phyloP scores from a whole-genome alignment of 2,888 invertebrate species.

The Brachyptera risi region DNA sequence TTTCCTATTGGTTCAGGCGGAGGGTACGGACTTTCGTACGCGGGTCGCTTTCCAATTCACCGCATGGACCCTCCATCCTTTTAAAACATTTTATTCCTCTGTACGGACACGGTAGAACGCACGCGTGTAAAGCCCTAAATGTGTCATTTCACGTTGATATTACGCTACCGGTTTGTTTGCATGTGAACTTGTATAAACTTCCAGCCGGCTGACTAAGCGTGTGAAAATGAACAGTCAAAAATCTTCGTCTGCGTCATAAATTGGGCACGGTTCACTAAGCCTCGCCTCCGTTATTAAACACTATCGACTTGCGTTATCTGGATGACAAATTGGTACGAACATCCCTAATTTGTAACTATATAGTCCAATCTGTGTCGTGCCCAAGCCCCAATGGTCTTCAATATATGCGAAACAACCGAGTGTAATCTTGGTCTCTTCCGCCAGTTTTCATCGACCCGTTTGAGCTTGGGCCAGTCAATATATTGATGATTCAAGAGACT shows the following conservation, averaged over 20 bases:
- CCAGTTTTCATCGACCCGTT: too few species aligned
- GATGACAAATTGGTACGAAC: constrained; percentile 1
- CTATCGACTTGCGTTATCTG: constrained; percentile 5
- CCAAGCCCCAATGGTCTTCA: background rate
- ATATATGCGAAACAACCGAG: too few species aligned
- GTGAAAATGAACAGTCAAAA: background rate
- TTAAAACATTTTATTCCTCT: background rate
- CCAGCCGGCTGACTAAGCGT: too few species aligned
- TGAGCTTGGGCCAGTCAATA: too few species aligned
- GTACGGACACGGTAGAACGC: background rate
- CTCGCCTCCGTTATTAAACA: background rate
- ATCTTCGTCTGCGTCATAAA: background rate
- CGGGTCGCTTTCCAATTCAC: background rate
- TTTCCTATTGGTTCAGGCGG: constrained; percentile 9
- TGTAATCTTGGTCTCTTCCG: too few species aligned
- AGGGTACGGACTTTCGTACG: background rate
- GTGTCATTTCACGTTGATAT: background rate
- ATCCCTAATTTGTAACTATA: background rate
- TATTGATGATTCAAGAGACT: too few species aligned
- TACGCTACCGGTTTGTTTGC: too few species aligned
- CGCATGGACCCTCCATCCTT: background rate
- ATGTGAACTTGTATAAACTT: too few species aligned
- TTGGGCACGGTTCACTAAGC: background rate
- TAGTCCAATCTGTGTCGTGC: background rate
- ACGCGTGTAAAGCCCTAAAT: background rate